Base-by-base conservation (phyloP, 2,797 vertebrate species). In the Anisognathus igniventris region DNA sequence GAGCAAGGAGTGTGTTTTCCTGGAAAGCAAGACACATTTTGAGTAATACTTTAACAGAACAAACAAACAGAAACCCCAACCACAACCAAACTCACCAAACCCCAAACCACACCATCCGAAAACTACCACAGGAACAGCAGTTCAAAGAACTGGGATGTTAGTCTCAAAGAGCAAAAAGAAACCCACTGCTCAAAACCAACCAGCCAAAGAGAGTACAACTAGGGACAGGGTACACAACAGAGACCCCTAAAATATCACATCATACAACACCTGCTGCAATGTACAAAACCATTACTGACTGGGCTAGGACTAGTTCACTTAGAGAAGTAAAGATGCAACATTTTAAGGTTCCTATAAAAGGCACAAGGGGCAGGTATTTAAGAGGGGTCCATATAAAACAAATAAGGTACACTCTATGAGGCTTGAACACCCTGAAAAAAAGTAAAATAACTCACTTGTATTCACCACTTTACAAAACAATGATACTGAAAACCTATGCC, bases 11-110 rank as follows among this genome's bases (percentile, higher is more conserved):
- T 2, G 6, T 19, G 51, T n/a, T 60, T 91, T 90, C 88, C 95
- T 92, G 67, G 78, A 95, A 96, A 89, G 74, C 53, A 79, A 79
- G 79, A 64, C 2, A 0, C 28, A 56, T 61, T 93, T 33, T 62
- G 48, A 92, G 81, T 24, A 64, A 77, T n/a, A 74, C 33, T 90
- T 77, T 28, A 68, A 65, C 27, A 53, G 73, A 90, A 82, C 64
- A 90, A 93, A 88, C 54, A 83, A 91, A 76, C 80, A 86, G 56
- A 93, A 84, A 45, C 35, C 58, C 37, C 61, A 93, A 44, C 48
- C 30, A 86, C 60, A 23, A 88, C 53, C 53, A 72, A 86, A 88
- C 68, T 40, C 30, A 70, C 64, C 47, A 68, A 94, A 84, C 68
- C 62, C 72, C 47, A 72, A 94, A 86, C 68, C 62, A 50, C 82